Evolutionary conservation across 53 echinoderm and acorn worm genomes (phyloP).

Genomic region (Henricia sp.): DNA sequence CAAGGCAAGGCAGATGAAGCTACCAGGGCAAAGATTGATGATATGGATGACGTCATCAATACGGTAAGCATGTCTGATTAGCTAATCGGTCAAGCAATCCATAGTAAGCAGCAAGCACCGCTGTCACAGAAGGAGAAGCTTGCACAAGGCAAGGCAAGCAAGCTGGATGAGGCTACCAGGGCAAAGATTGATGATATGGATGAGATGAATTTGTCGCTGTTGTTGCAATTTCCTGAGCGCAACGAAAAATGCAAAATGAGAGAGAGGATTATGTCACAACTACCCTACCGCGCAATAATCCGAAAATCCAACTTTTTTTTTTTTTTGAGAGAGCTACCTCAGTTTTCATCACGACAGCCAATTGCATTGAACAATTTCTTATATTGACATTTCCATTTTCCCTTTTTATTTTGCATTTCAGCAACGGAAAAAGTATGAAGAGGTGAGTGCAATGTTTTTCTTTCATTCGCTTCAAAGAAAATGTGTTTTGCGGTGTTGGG

Average conservation of each 20-base stretch:
- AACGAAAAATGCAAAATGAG: no score
- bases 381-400: neutral
- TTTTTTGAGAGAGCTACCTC: no score
- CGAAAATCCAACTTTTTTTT: no score
- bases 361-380: no score
- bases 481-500: no score
- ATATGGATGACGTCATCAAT: slow-evolving; percentile 73
- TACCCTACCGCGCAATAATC: no score
- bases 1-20: slow-evolving; percentile 89
- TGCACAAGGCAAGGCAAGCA: slow-evolving; percentile 76
- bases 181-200: slow-evolving; percentile 82
- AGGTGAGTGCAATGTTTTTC: slow-evolving; percentile 65
- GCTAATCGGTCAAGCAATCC: slow-evolving; percentile 72
- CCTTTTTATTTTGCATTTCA: slow-evolving; percentile 26
- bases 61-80: slow-evolving; percentile 73
- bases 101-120: slow-evolving; percentile 52
- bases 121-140: slow-evolving; percentile 96
- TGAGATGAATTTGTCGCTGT: no score
- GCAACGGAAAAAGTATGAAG: slow-evolving; percentile 82
- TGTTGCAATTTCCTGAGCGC: no score
- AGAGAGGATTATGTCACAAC: no score
- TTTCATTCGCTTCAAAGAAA: neutral
- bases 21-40: slow-evolving; percentile 76
- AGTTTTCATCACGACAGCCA: no score
- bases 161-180: slow-evolving; percentile 82